Percentiles rank a stretch among this genome's conserved stretches.
phyloP scores from a whole-genome alignment of 1,140 invertebrate genomes.

The Nymphalis io region DNA sequence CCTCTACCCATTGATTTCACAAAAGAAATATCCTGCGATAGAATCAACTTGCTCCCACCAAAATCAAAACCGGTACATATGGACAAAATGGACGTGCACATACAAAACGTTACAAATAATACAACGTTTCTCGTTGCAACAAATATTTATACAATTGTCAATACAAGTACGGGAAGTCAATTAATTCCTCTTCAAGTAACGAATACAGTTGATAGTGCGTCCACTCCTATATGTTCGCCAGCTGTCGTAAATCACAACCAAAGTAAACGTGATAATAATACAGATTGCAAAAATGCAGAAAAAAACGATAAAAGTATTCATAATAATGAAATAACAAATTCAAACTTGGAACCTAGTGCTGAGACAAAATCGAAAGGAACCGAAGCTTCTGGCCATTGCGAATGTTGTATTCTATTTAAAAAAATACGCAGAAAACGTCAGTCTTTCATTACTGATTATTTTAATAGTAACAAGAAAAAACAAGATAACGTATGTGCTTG shows the following conservation, averaged over 20 bases:
- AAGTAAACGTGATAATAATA: background rate
- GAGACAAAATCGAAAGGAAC: background rate
- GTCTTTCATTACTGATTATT: slow-evolving; percentile 57
- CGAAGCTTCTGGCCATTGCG: slow-evolving; percentile 44
- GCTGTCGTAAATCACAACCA: slow-evolving; percentile 11
- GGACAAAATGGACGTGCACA: slow-evolving; percentile 45
- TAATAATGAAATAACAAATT: background rate
- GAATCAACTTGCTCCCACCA: slow-evolving; percentile 29
- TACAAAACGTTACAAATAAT: slow-evolving; percentile 14
- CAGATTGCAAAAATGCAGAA: slow-evolving; percentile 4
- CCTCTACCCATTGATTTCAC: slow-evolving; percentile 56
- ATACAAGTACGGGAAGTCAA: slow-evolving; percentile 40
- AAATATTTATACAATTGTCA: slow-evolving; percentile 40
- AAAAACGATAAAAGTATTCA: background rate
- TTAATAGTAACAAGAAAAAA: slow-evolving; percentile 37
- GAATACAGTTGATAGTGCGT: slow-evolving; percentile 41
- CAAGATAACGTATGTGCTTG: slow-evolving; percentile 42
- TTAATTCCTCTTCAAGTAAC: slow-evolving; percentile 49
- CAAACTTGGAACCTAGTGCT: background rate
- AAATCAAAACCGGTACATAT: slow-evolving; percentile 6
- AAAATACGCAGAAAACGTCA: slow-evolving; percentile 53
- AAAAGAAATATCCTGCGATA: slow-evolving; percentile 21
- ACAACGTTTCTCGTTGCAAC: slow-evolving; percentile 12
- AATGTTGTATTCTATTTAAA: slow-evolving; percentile 55
- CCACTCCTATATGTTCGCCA: slow-evolving; percentile 37